Evolutionary conservation across 23 tunicate species (phyloP).

Genomic region (Styela clava): DNA sequence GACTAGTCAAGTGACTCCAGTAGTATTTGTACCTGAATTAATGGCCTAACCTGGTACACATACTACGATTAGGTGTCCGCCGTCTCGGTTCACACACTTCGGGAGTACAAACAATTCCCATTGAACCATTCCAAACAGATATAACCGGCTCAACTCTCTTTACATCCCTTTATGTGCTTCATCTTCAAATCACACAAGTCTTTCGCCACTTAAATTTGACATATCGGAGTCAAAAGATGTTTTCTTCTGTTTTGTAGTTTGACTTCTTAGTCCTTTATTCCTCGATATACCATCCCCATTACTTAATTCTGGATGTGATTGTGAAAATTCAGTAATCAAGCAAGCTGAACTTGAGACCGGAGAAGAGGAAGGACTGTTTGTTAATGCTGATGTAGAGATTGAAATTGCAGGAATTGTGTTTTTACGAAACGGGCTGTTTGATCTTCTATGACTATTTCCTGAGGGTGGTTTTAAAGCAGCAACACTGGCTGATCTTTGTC

Average conservation of each 20-base stretch:
- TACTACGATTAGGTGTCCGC: no score
- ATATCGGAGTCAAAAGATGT: constrained; percentile 1
- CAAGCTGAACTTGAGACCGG: not conserved
- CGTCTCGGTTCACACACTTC: no score
- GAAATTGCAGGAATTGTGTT: constrained; percentile 11
- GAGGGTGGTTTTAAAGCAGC: not conserved
- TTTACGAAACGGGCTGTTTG: not conserved
- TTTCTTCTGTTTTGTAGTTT: not conserved
- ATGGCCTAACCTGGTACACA: no score
- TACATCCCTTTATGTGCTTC: no score
- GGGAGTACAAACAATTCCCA: no score
- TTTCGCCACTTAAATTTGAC: constrained; percentile 5
- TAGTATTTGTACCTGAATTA: no score
- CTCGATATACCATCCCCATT: not conserved
- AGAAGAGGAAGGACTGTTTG: constrained; percentile 7
- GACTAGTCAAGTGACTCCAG: no score
- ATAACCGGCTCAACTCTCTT: no score
- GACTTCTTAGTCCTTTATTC: not conserved
- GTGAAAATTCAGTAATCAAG: not conserved
- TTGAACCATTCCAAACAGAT: no score
- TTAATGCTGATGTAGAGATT: constrained; percentile 14
- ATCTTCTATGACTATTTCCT: not conserved
- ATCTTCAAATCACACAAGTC: not conserved
- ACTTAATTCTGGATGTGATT: constrained; percentile 7
- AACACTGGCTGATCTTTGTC: not conserved